Base-by-base conservation (phyloP, 2,113 vertebrate genomes). In the Perca flavescens region DNA sequence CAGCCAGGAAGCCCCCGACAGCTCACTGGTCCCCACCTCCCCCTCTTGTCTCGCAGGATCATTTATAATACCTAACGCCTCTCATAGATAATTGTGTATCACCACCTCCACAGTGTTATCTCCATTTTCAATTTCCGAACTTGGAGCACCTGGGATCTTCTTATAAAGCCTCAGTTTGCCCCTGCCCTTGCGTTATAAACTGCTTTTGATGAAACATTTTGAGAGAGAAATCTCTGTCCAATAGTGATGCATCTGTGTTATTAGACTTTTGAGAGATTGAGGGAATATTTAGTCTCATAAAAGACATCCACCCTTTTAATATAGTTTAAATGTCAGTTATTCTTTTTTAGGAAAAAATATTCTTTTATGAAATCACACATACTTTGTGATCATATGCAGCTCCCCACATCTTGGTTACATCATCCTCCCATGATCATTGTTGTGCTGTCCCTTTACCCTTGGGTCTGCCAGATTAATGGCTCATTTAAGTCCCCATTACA, bases 401-500 rank as follows among this genome's bases (percentile, higher is more conserved):
- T 58, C 52, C 40, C 74, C 9, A 61, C 57, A 50, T 85, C 66
- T 82, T 72, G 31, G 79, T 85, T 74, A 75, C 89, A 82, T 88
- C 79, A 89, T 73, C 78, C 72, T 83, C 62, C 13, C 54, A 60
- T 17, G 57, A 67, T 80, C 69, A 61, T 64, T 73, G 73, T 73
- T 62, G 61, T 67, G 74, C 71, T 74, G 82, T 93, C 87, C 90
- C 79, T 95, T 92, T 92, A 87, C 86, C 94, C 91, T 94, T 93
- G 92, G 83, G 83, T 83, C 70, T 83, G 65, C 78, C 74, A 92
- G 88, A 94, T 91, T 87, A 93, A 94, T 93, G 86, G 87, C 82
- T 93, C 87, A 92, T 94, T 94, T 94, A 93, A 84, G 87, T 90
- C 88, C 66, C 88, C 77, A 83, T 94, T 93, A 79, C 81, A 93